Evolutionary conservation across 1,140 invertebrate genomes (phyloP), one percentile per base, ranked within the genome.

Genomic region (Drosophila paulistorum): DNA sequence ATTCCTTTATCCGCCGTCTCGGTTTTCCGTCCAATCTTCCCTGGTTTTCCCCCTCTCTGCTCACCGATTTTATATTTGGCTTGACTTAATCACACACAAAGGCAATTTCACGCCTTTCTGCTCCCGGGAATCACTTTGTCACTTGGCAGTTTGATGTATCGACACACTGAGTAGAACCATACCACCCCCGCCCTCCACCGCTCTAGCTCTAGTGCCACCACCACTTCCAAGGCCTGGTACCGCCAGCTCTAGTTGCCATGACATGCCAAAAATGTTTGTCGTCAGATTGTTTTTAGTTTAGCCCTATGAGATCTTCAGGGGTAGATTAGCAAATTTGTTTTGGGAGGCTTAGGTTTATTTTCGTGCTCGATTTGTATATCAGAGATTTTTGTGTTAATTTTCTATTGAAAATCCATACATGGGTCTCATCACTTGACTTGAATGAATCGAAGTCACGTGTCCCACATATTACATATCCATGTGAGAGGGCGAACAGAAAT

Each of bases 81-180:
- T 82, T 80, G 83, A 83, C 70, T 85, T 90, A 90, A 85, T 86
- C 86, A 90, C 81, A 90, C 86, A 74, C 83, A 81, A 87, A 87
- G 84, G 82, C 87, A 90, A 90, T 90, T 90, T 90, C 87, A 90
- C 87, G 87, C 87, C 83, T 90, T 87, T 90, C 90, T 81, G 87
- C 83, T 59, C 76, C 51, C 79, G 80, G 71, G 48, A 85, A 80
- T 87, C 84, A 83, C 77, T 89, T 87, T 87, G 84, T 87, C 84
- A 87, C 80, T 87, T 77, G 68, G 68, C 83, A 80, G 77, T 87
- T 85, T 87, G 84, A 87, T 89, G 84, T 87, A 87, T 87, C 84
- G 84, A 87, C 83, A 82, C 55, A 45, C 33, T 48, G 14, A 48
- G 30, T 77, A 35, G 60, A 69, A 72, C 59, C 76, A 84, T 68